Evolutionary conservation across 1,140 invertebrate species (phyloP), one percentile per base, ranked within the genome.

Genomic region (Nasonia longicornis): DNA sequence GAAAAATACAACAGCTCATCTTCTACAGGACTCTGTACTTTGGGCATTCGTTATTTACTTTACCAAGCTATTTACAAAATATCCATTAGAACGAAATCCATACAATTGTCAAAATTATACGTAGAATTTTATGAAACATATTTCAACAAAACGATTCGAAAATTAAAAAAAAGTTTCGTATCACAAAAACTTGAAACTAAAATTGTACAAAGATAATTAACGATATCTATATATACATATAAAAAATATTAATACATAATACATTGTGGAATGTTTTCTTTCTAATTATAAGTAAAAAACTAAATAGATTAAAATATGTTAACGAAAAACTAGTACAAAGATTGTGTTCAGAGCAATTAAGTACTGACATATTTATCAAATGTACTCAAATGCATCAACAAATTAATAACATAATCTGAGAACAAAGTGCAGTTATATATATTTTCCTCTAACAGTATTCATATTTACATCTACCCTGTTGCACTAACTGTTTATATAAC

Each of bases 401-500:
- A 6, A 20, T 58, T 6, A 58, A 6, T 58, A n/a, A 58, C 3
- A 58, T 48, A 42, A 58, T 58, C 1, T 58, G 7, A 58, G 16
- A 58, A 58, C 6, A 58, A 58, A 20, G 16, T n/a, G 52, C 52
- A n/a, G 16, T 20, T 58, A 58, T 14, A 20, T 0, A 6, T 26
- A 26, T 26, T 26, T 58, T n/a, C 6, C 4, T 20, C 52, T 58
- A 58, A 58, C 20, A 20, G n/a, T 58, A 66, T 79, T n/a, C 42
- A 84, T 80, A 84, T 85, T 79, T 81, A 70, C 82, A 76, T 80
- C 84, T 85, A 86, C 84, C 83, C 84, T 85, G 84, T 84, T 84
- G 71, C 31, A 83, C 83, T 86, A 86, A 84, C 83, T 84, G 31
- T 84, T 86, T 84, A 82, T 67, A 26, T 48, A 76, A 67, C 26